These are phyloP conservation scores for Hydrolagus affinis DNA, from an alignment of 2,113 vertebrate genomes.

Conservation along the genomic window DNA sequence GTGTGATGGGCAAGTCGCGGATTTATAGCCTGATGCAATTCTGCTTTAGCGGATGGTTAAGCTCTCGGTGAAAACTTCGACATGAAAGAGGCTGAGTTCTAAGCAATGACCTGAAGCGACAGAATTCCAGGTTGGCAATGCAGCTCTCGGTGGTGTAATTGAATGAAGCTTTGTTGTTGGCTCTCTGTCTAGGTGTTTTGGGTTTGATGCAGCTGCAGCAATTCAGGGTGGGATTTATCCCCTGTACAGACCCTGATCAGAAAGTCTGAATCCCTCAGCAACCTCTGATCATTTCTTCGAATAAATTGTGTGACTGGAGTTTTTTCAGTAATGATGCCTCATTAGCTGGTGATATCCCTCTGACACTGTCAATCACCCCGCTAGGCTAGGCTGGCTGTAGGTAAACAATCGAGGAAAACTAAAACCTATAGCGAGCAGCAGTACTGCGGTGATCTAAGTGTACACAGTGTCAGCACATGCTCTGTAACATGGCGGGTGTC, in stretches of 20 bases:
- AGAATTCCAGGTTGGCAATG: background rate
- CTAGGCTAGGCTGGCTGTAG: background rate
- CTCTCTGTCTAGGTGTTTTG: background rate
- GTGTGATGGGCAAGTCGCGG: background rate
- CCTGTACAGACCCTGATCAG: background rate
- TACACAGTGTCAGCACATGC: background rate
- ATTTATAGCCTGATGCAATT: background rate
- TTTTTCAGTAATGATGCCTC: background rate
- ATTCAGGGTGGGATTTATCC: background rate
- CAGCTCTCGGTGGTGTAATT: too few relatives aligned
- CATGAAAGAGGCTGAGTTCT: background rate
- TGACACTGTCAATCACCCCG: background rate
- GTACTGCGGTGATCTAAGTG: background rate
- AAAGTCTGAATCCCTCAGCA: too few relatives aligned
- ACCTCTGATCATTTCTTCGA: background rate
- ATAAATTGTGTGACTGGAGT: background rate
- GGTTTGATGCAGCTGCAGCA: background rate
- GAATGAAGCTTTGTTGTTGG: background rate
- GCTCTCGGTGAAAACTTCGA: background rate
- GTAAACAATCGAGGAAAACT: background rate
- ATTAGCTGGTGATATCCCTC: background rate
- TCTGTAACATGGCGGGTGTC: background rate
- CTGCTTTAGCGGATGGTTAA: background rate
- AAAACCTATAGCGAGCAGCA: background rate
- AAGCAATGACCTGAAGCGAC: background rate